Conservation (phyloP, 2,888 invertebrate genomes). For the Eupeodes luniger region DNA sequence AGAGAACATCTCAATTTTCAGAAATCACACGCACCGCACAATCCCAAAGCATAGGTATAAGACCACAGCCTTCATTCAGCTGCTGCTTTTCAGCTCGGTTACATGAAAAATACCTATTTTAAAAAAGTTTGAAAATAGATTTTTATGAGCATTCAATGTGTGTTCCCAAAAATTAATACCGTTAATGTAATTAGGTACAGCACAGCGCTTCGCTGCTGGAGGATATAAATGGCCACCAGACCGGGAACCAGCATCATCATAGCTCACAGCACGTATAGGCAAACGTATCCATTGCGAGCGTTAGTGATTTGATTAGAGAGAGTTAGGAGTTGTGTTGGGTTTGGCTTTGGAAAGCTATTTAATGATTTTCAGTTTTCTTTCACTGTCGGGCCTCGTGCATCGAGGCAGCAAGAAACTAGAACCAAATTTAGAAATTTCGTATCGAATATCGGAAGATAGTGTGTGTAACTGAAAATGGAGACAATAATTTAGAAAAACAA, state of each 20-base stretch:
- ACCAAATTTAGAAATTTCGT: constrained; percentile 74
- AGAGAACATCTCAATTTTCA: constrained; percentile 37
- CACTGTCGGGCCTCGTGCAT: neutral
- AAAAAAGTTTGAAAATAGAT: constrained; percentile 67
- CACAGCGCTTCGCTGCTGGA: constrained; percentile 39
- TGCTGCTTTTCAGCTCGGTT: constrained; percentile 54
- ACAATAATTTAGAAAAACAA: constrained; percentile 12
- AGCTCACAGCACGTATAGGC: too few relatives aligned
- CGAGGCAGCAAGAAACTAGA: constrained; percentile 36
- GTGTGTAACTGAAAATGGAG: constrained; percentile 50
- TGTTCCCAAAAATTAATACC: constrained; percentile 53
- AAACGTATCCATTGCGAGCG: neutral
- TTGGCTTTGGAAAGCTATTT: constrained; percentile 15
- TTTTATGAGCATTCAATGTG: constrained; percentile 42
- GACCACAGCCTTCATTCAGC: constrained; percentile 13
- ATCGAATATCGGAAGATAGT: constrained; percentile 70
- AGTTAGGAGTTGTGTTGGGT: constrained; percentile 1
- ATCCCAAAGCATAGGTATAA: constrained; percentile 45
- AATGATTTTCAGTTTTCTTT: neutral
- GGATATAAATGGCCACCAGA: constrained; percentile 21
- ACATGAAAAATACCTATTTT: constrained; percentile 51
- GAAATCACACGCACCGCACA: constrained; percentile 27
- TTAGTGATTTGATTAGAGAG: neutral
- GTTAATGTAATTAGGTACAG: constrained; percentile 58
- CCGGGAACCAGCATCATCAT: neutral